phyloP scores from a whole-genome alignment of 2,113 vertebrate species.

The Cepphus grylle region DNA sequence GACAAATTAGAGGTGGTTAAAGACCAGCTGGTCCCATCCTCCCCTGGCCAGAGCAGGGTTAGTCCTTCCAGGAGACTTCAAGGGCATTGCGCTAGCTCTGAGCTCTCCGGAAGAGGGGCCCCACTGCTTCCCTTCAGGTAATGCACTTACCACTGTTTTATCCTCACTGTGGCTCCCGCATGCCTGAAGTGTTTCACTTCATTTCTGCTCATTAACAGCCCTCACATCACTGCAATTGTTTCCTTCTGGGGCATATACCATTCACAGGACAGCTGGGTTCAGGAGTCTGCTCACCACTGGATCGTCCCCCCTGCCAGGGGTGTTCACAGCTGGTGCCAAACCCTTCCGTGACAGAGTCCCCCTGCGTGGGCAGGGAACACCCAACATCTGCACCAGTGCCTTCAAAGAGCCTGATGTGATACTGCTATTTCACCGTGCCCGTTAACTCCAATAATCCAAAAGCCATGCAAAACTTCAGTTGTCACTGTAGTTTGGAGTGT shows the following conservation, averaged over 20 bases:
- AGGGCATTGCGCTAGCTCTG: neutral
- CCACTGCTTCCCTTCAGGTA: neutral
- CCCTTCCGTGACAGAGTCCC: neutral
- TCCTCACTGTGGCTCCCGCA: neutral
- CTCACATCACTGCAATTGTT: neutral
- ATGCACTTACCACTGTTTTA: neutral
- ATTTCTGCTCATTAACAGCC: neutral
- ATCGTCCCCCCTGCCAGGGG: neutral
- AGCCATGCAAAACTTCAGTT: neutral
- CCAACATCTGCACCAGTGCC: neutral
- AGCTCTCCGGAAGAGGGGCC: neutral
- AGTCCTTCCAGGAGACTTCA: constrained; percentile 39
- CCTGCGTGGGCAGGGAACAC: accelerated
- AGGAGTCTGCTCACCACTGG: neutral
- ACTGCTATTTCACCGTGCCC: neutral
- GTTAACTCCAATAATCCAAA: neutral
- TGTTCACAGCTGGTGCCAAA: neutral
- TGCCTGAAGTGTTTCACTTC: neutral
- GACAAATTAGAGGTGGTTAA: neutral
- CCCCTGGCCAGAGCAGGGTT: neutral
- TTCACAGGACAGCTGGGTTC: neutral
- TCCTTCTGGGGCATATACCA: neutral
- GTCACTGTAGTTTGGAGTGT: neutral
- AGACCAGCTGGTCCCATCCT: constrained; percentile 14
- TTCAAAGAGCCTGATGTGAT: neutral